A percentile compares a stretch with the other conserved stretches of the same genome.
Conservation (phyloP, 2,888 invertebrate species). For the Himalopsyche tibetana region DNA sequence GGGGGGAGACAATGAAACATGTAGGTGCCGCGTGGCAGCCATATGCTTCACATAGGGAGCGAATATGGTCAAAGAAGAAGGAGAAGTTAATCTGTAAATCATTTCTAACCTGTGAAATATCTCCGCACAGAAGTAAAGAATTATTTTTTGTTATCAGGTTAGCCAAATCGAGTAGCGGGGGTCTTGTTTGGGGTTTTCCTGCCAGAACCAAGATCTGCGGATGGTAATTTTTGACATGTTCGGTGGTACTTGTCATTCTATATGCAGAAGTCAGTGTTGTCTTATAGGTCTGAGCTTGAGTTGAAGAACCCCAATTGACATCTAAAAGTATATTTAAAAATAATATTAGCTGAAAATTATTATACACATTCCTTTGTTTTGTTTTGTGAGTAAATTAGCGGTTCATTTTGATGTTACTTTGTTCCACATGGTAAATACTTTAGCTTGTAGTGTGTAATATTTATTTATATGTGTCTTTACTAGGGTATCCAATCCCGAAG, state of each 20-base stretch:
- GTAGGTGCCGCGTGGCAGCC: too few species aligned
- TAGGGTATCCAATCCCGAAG: too few species aligned
- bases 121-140: slow-evolving; percentile 93
- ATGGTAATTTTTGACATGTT: slow-evolving; percentile 98
- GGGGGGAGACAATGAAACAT: too few species aligned
- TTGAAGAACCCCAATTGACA: slow-evolving; percentile 98
- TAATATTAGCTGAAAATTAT: slow-evolving; percentile 46
- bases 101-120: slow-evolving; percentile 85
- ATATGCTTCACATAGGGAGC: too few species aligned
- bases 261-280: slow-evolving; percentile 91
- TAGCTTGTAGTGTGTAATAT: neutral
- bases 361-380: too few species aligned
- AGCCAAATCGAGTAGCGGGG: slow-evolving; percentile 93
- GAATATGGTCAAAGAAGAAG: too few species aligned
- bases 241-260: slow-evolving; percentile 87
- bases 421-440: too few species aligned
- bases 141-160: slow-evolving; percentile 94
- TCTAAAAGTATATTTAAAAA: slow-evolving; percentile 74
- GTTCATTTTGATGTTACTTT: too few species aligned
- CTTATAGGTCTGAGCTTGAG: slow-evolving; percentile 97
- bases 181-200: slow-evolving; percentile 89
- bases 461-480: too few species aligned
- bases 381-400: too few species aligned
- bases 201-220: slow-evolving; percentile 92
- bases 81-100: neutral